Percentiles rank a stretch among this genome's conserved stretches.
phyloP scores from a whole-genome alignment of 2,888 invertebrate species.

The Nomada goodeniana region DNA sequence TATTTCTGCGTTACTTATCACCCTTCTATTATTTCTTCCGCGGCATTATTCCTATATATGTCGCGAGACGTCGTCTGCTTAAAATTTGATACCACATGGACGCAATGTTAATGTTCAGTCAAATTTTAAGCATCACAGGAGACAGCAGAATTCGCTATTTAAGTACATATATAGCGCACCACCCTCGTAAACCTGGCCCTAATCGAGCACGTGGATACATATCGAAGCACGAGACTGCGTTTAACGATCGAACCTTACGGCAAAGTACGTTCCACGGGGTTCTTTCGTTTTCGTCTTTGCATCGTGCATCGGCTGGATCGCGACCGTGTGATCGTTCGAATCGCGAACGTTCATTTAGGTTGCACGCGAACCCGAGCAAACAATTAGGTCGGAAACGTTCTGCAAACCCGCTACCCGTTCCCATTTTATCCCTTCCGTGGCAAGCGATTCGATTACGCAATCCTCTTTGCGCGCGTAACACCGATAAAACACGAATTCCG shows the following conservation, averaged over 20 bases:
- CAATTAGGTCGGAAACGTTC: conserved; percentile 43
- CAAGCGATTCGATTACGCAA: neutral
- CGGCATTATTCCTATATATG: conserved; percentile 3
- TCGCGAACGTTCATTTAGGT: neutral
- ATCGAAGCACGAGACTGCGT: neutral
- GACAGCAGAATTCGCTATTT: conserved; percentile 6
- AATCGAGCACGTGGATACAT: neutral
- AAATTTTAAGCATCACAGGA: conserved; percentile 40
- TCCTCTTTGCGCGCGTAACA: neutral
- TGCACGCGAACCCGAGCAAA: conserved; percentile 21
- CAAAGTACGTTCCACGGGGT: conserved; percentile 15
- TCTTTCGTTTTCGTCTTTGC: no score
- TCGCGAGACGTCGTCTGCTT: conserved; percentile 21
- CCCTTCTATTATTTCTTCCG: neutral
- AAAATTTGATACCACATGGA: conserved; percentile 36
- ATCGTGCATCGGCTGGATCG: neutral
- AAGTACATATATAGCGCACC: neutral
- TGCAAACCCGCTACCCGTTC: neutral
- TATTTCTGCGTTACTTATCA: neutral
- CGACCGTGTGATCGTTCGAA: conserved; percentile 4
- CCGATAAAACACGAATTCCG: conserved; percentile 8
- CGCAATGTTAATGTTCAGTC: conserved; percentile 43
- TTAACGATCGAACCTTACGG: conserved; percentile 6
- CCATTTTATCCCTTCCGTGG: neutral
- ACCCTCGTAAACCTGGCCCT: neutral